phyloP scores from a whole-genome alignment of 2,888 invertebrate genomes.

The Stictocephala bisonia region DNA sequence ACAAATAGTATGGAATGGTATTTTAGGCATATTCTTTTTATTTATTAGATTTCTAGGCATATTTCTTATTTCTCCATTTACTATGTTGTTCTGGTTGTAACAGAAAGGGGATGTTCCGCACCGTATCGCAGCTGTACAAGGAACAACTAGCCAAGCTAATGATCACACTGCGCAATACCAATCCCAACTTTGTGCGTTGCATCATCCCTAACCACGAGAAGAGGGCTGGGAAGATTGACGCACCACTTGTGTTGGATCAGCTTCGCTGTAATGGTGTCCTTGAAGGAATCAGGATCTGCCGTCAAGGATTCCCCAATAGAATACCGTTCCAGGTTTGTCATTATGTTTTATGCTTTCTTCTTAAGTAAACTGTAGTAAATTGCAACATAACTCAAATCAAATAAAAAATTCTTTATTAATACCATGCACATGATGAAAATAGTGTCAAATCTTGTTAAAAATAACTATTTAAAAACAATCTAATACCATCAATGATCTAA shows the following conservation, averaged over 20 bases:
- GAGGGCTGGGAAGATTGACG: constrained; percentile 98
- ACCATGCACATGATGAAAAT: too few species aligned
- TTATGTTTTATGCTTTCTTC: too few species aligned
- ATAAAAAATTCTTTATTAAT: too few species aligned
- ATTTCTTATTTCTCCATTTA: too few species aligned
- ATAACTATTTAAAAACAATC: too few species aligned
- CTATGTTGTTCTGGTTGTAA: constrained; percentile 44
- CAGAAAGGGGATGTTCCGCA: constrained; percentile 97
- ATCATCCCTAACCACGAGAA: constrained; percentile 99
- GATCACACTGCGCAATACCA: constrained; percentile 96
- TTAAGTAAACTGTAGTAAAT: too few species aligned
- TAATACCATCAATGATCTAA: too few species aligned
- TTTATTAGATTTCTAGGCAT: too few species aligned
- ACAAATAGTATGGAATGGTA: too few species aligned
- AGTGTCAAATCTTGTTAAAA: too few species aligned
- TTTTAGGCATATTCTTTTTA: too few species aligned
- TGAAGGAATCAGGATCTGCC: constrained; percentile 98
- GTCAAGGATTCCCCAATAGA: constrained; percentile 99
- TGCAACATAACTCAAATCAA: too few species aligned
- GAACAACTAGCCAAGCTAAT: constrained; percentile 98
- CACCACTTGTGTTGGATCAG: constrained; percentile 96
- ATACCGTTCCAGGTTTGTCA: constrained; percentile 61
- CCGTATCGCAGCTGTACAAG: constrained; percentile 98
- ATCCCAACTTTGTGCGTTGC: constrained; percentile 99
- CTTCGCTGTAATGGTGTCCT: constrained; percentile 98